Evolutionary conservation across 2,113 vertebrate genomes (phyloP).

Genomic region (Xyrauchen texanus): DNA sequence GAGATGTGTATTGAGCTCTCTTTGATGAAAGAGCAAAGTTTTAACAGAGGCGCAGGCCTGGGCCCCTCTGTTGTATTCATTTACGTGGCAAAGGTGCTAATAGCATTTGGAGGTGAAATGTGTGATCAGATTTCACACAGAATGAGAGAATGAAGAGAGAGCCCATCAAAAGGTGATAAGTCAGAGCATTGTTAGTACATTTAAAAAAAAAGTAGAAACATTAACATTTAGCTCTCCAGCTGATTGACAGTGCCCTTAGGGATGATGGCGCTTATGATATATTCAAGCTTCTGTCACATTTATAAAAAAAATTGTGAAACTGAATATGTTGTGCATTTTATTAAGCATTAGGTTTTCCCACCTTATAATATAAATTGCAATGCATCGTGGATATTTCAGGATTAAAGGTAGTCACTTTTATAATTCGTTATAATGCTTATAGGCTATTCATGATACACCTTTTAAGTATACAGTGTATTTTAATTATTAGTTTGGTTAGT

Average conservation of each 20-base stretch:
- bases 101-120: conserved; percentile 37
- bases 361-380: no score
- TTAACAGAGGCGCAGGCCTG: conserved; percentile 35
- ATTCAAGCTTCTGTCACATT: background rate
- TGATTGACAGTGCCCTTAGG: background rate
- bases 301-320: background rate
- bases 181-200: background rate
- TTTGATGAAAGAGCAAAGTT: conserved; percentile 50
- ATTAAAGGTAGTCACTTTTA: no score
- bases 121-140: conserved; percentile 38
- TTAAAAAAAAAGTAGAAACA: background rate
- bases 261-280: background rate
- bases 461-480: no score
- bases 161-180: conserved; percentile 3
- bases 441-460: no score
- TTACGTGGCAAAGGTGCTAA: conserved; percentile 38
- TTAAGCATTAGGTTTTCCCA: no score
- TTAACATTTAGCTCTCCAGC: background rate
- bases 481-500: no score
- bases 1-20: conserved; percentile 48
- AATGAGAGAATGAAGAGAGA: conserved; percentile 13
- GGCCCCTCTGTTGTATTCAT: conserved; percentile 27
- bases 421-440: no score
- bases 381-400: no score
- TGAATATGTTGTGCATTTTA: background rate